A percentile compares a stretch with the other conserved stretches of the same genome.
Conservation (phyloP, 1,140 invertebrate species). For the Atta texana region DNA sequence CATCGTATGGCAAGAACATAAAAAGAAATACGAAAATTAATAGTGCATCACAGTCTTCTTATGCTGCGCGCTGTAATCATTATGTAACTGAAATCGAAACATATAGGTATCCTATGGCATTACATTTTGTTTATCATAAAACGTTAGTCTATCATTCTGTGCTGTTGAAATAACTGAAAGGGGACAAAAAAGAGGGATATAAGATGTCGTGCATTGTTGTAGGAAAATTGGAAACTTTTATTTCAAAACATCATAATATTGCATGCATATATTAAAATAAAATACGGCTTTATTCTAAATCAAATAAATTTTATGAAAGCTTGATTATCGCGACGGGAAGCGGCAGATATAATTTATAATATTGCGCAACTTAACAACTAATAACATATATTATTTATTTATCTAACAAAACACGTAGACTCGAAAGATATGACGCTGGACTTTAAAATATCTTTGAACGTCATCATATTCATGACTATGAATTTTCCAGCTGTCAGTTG, state of each 20-base stretch:
- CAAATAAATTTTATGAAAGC: background rate
- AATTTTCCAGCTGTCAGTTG: slow-evolving; percentile 59
- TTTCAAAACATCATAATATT: background rate
- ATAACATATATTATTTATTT: slow-evolving; percentile 4
- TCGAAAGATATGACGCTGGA: slow-evolving; percentile 55
- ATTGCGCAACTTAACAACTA: background rate
- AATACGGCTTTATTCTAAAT: slow-evolving; percentile 13
- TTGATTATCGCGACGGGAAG: background rate
- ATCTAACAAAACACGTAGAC: slow-evolving; percentile 42
- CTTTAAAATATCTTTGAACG: slow-evolving; percentile 54
- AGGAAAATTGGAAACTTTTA: background rate
- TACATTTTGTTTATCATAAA: background rate
- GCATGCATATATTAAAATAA: background rate
- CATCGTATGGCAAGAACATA: background rate
- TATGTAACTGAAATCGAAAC: background rate
- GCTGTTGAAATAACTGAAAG: background rate
- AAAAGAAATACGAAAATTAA: slow-evolving; percentile 16
- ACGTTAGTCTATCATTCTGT: slow-evolving; percentile 12
- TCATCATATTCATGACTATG: slow-evolving; percentile 46
- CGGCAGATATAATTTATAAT: background rate
- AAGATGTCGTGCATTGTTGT: background rate
- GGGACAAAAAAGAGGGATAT: background rate
- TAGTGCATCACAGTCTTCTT: background rate
- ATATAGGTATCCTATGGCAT: background rate
- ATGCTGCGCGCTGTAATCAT: background rate